Evolutionary conservation across 1,140 invertebrate genomes (phyloP).

Genomic region (Hyposmocoma kahamanoa): DNA sequence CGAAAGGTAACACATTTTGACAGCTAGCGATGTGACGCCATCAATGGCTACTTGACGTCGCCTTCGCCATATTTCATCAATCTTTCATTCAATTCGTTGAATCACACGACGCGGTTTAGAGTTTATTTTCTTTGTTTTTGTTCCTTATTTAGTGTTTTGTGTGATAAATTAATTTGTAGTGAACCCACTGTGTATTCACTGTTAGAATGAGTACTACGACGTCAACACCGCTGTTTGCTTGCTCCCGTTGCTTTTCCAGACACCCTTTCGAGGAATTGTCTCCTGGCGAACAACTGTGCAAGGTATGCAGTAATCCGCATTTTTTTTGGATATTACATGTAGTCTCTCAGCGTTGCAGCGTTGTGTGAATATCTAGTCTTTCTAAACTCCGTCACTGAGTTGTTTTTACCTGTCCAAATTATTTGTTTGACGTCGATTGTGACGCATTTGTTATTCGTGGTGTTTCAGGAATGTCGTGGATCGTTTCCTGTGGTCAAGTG

Average conservation of each 20-base stretch:
- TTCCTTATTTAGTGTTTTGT: background rate
- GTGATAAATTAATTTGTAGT: background rate
- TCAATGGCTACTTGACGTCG: background rate
- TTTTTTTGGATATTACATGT: background rate
- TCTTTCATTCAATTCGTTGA: background rate
- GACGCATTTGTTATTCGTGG: slow-evolving; percentile 36
- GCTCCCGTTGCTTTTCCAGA: slow-evolving; percentile 94
- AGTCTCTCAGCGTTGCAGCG: too few relatives aligned
- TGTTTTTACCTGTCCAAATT: too few relatives aligned
- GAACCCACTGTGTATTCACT: background rate
- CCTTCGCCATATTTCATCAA: background rate
- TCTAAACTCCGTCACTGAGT: too few relatives aligned
- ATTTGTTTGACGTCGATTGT: slow-evolving; percentile 43
- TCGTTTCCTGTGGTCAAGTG: slow-evolving; percentile 96
- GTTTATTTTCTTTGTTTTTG: background rate
- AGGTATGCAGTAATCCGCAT: slow-evolving; percentile 82
- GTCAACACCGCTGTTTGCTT: slow-evolving; percentile 84
- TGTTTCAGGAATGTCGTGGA: slow-evolving; percentile 93
- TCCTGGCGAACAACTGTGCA: slow-evolving; percentile 95
- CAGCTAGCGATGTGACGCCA: background rate
- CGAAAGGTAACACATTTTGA: too few relatives aligned
- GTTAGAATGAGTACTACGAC: slow-evolving; percentile 42
- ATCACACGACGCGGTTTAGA: background rate
- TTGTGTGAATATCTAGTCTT: too few relatives aligned
- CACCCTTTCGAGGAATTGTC: slow-evolving; percentile 97